A percentile compares a stretch with the other conserved stretches of the same genome.
Evolutionary conservation across 2,797 vertebrate genomes (phyloP).

Genomic region (Chelidonichthys spinosus): DNA sequence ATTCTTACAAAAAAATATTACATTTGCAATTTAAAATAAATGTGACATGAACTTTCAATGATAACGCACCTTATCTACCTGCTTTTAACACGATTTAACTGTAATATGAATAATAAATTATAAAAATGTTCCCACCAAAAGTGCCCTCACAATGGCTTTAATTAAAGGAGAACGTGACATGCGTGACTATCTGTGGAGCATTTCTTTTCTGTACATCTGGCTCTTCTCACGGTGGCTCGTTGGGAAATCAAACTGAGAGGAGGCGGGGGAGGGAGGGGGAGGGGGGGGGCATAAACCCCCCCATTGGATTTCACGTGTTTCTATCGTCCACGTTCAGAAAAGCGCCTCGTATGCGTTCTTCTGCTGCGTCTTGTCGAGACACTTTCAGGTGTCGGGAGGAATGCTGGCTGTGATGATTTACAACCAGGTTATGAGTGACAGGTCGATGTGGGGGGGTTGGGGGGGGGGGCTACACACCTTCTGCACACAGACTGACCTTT

Average conservation of each 20-base stretch:
- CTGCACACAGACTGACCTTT: constrained; percentile 62
- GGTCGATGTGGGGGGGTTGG: too few relatives aligned
- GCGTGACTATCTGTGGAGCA: constrained; percentile 4
- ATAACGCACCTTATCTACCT: too few relatives aligned
- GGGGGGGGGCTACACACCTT: constrained; percentile 12
- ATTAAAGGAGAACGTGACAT: constrained; percentile 31
- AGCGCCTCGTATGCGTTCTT: constrained; percentile 45
- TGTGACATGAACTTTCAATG: too few relatives aligned
- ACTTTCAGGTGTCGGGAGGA: constrained; percentile 55
- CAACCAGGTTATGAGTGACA: constrained; percentile 50
- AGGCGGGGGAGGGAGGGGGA: too few relatives aligned
- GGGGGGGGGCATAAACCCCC: constrained; percentile 37
- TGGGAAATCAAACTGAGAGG: constrained; percentile 40
- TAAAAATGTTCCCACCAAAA: too few relatives aligned
- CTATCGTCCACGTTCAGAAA: constrained; percentile 56
- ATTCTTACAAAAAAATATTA: too few relatives aligned
- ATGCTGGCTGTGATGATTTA: constrained; percentile 62
- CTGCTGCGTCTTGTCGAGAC: constrained; percentile 54
- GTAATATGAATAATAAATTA: too few relatives aligned
- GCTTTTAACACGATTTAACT: too few relatives aligned
- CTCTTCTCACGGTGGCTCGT: constrained; percentile 44
- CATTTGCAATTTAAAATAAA: too few relatives aligned
- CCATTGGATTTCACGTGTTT: constrained; percentile 67
- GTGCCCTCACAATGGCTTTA: constrained; percentile 31
- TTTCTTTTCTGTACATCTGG: constrained; percentile 27